Evolutionary conservation across 2,797 vertebrate genomes (phyloP), one percentile per base, ranked within the genome.

Genomic region (Epinephelus awoara): DNA sequence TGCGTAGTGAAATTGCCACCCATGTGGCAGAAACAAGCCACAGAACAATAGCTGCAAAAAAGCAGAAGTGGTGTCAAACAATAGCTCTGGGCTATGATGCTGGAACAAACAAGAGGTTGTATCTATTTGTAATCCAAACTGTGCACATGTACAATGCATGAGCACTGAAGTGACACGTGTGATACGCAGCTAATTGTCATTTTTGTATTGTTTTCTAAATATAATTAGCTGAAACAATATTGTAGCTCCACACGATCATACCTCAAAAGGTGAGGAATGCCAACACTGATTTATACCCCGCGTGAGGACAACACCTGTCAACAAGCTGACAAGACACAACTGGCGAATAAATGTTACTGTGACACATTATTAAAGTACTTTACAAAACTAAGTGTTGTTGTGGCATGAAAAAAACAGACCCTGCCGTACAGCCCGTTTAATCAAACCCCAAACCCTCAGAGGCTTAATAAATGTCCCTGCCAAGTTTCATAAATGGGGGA

Each of bases 381-480:
- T 72, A 79, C 76, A 87, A 85, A 91, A 87, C 79, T 67, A 86
- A 90, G 75, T 82, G 88, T 84, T 89, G 87, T 85, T 84, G 84
- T 94, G 91, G 95, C 92, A 89, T 64, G 75, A 83, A 92, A 93
- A 82, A 88, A 85, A 63, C 86, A 83, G 82, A 85, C 56, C 61
- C 62, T 61, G 72, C 85, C 84, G 46, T 80, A 82, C 87, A 47
- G 87, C 77, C 87, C 85, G 88, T 94, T 95, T 95, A 94, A 95
- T 95, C 93, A 94, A 92, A 89, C 84, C 83, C 80, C 82, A 80
- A 92, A 89, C 87, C 92, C 91, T 93, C 84, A 87, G 92, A 94
- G 92, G 87, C 87, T 91, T 94, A 94, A 94, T 96, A 94, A 95
- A 96, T 95, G 92, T 93, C 87, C 87, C 94, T 95, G 94, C 90